Conservation (phyloP, 2,888 invertebrate species). For the Brachycybe producta region DNA sequence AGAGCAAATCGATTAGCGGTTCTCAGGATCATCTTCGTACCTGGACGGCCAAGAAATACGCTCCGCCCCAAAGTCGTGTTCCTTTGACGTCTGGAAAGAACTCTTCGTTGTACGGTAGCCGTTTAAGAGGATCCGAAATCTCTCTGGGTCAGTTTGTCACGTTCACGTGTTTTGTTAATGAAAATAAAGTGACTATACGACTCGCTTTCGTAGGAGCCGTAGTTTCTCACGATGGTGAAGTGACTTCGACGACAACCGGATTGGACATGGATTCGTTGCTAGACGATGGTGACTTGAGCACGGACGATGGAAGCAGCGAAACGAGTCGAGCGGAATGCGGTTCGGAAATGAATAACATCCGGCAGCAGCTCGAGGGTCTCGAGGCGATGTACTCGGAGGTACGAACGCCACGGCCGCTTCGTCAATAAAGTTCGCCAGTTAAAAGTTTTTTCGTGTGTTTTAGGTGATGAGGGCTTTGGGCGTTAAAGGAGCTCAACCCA, state of each 20-base stretch:
- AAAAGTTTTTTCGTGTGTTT: slow-evolving; percentile 7
- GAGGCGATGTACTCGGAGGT: slow-evolving; percentile 82
- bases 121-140: too few relatives aligned
- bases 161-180: too few relatives aligned
- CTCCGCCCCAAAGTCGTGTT: neutral
- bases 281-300: slow-evolving; percentile 39
- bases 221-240: slow-evolving; percentile 47
- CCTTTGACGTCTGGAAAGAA: neutral
- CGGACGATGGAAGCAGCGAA: slow-evolving; percentile 29
- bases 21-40: neutral
- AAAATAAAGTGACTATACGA: too few relatives aligned
- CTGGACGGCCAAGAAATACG: slow-evolving; percentile 6
- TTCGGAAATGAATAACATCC: slow-evolving; percentile 60
- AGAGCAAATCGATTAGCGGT: neutral
- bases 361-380: slow-evolving; percentile 64
- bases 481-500: slow-evolving; percentile 40
- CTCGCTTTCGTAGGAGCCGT: slow-evolving; percentile 10
- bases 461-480: slow-evolving; percentile 49
- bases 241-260: slow-evolving; percentile 64
- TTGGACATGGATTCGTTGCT: slow-evolving; percentile 48
- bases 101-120: neutral
- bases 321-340: slow-evolving; percentile 48
- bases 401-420: slow-evolving; percentile 5
- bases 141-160: too few relatives aligned
- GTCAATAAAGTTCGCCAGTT: neutral